Percentiles rank a stretch among this genome's conserved stretches.
Evolutionary conservation across 1,140 invertebrate genomes (phyloP).

Genomic region (Drosophila melanica): DNA sequence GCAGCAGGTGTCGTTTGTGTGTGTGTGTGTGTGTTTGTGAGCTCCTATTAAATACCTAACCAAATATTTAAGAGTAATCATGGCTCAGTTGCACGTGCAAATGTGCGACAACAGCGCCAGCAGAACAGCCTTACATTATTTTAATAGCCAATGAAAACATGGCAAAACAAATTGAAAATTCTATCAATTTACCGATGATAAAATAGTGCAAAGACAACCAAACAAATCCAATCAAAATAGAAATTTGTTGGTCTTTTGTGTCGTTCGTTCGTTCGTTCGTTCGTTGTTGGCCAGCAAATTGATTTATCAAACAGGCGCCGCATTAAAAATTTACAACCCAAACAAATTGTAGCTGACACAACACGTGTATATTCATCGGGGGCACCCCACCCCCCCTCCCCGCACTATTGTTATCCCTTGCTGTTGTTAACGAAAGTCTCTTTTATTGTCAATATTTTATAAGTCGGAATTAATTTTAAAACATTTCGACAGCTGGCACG

Average conservation of each 20-base stretch:
- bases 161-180: slow-evolving; percentile 73
- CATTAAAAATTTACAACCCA: slow-evolving; percentile 80
- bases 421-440: background rate
- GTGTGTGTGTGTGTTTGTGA: slow-evolving; percentile 18
- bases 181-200: slow-evolving; percentile 62
- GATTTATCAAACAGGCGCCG: slow-evolving; percentile 70
- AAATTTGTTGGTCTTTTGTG: no score
- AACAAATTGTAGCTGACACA: slow-evolving; percentile 63
- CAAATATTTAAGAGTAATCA: slow-evolving; percentile 65
- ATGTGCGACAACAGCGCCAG: slow-evolving; percentile 8
- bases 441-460: slow-evolving; percentile 78
- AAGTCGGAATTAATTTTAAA: slow-evolving; percentile 79
- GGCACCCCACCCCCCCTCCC: no score
- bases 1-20: slow-evolving; percentile 36
- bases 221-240: slow-evolving; percentile 42
- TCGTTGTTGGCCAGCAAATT: slow-evolving; percentile 53
- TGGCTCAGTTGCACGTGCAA: slow-evolving; percentile 25
- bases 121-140: slow-evolving; percentile 63
- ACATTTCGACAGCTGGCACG: slow-evolving; percentile 68
- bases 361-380: slow-evolving; percentile 63
- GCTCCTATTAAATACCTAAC: slow-evolving; percentile 52
- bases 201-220: slow-evolving; percentile 48
- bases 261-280: no score
- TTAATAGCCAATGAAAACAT: slow-evolving; percentile 50
- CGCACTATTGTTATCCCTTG: slow-evolving; percentile 25